phyloP scores from a whole-genome alignment of 2,888 invertebrate genomes.

The Eumacrocentrus americanus region DNA sequence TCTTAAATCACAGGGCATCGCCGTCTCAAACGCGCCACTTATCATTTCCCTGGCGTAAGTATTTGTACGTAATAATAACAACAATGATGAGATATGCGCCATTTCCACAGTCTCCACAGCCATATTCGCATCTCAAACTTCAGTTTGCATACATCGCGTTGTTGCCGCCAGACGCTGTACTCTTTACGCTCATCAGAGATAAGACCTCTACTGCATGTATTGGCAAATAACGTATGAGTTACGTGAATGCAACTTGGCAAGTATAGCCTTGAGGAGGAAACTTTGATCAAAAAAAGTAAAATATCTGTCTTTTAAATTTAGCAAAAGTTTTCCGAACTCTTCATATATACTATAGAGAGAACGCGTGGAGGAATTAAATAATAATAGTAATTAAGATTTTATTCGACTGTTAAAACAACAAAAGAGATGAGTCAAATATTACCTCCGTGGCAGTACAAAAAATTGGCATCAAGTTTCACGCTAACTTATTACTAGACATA shows the following conservation, averaged over 20 bases:
- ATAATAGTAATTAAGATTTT: not conserved
- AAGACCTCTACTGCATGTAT: conserved; percentile 5
- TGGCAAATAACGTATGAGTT: no score
- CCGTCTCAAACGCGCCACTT: conserved; percentile 24
- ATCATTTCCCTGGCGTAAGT: conserved; percentile 23
- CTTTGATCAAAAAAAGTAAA: not conserved
- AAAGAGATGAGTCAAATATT: not conserved
- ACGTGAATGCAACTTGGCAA: not conserved
- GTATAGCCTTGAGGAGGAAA: not conserved
- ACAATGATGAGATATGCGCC: not conserved
- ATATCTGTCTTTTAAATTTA: not conserved
- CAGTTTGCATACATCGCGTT: conserved; percentile 18
- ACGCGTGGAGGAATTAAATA: not conserved
- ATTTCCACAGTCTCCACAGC: not conserved
- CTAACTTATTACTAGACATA: conserved; percentile 15
- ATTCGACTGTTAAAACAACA: not conserved
- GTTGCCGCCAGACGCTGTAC: conserved; percentile 6
- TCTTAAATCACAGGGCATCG: conserved; percentile 28
- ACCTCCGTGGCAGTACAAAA: not conserved
- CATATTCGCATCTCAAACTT: conserved; percentile 20
- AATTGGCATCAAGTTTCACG: not conserved
- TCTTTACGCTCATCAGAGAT: conserved; percentile 1
- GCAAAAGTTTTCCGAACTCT: not conserved
- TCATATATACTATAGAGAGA: not conserved
- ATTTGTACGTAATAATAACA: conserved; percentile 26